phyloP scores from a whole-genome alignment of 2,797 vertebrate species.

The Sebastes matsubarae region DNA sequence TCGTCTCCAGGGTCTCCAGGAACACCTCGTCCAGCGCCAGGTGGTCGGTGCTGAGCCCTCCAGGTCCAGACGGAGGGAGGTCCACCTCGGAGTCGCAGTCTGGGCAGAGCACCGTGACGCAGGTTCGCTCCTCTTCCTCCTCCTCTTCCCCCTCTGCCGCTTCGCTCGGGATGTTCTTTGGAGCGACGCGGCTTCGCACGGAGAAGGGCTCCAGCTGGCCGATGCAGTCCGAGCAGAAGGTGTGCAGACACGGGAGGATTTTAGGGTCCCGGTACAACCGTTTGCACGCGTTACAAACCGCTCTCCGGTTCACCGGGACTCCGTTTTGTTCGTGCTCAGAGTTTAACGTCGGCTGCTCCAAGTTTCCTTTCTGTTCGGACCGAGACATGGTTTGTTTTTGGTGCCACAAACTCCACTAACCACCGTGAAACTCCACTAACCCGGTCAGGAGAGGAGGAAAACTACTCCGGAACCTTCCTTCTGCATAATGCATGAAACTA shows the following conservation, averaged over 20 bases:
- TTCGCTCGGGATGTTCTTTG: neutral
- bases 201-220: conserved; percentile 83
- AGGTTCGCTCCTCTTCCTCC: neutral
- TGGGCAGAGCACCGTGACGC: conserved; percentile 86
- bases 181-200: neutral
- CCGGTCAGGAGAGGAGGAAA: neutral
- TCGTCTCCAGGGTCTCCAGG: conserved; percentile 79
- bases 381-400: conserved; percentile 48
- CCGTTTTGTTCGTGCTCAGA: neutral
- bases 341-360: neutral
- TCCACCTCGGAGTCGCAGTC: conserved; percentile 90
- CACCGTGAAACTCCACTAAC: neutral
- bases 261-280: conserved; percentile 84
- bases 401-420: neutral
- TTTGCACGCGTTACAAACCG: conserved; percentile 83
- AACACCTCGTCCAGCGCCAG: conserved; percentile 88
- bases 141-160: neutral
- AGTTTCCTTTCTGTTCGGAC: neutral
- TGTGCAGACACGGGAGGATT: conserved; percentile 91
- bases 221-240: conserved; percentile 88
- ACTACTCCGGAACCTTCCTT: neutral
- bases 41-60: conserved; percentile 86
- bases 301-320: conserved; percentile 51
- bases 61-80: conserved; percentile 84
- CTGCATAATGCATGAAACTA: neutral